Conservation (phyloP, 2,797 vertebrate species). For the Phalloptychus januarius region DNA sequence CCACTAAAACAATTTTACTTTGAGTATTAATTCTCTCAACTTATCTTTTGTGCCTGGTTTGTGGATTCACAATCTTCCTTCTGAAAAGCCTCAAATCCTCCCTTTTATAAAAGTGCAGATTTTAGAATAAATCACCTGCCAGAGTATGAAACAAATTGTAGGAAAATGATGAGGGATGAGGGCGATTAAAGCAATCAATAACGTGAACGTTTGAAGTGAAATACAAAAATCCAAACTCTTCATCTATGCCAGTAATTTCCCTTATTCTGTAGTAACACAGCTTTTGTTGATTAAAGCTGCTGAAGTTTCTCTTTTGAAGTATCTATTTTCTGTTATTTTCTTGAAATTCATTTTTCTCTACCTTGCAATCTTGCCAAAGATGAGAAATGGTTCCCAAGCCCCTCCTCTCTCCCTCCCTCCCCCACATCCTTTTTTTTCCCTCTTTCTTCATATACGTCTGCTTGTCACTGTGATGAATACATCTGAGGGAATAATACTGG, state of each 20-base stretch:
- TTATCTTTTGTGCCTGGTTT: neutral
- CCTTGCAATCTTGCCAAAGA: conserved; percentile 15
- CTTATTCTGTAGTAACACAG: conserved; percentile 23
- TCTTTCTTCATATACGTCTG: conserved; percentile 3
- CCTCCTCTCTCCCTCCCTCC: neutral
- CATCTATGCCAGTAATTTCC: conserved; percentile 31
- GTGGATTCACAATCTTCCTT: neutral
- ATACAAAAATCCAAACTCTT: conserved; percentile 33
- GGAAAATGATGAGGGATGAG: conserved; percentile 31
- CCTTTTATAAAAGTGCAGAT: neutral
- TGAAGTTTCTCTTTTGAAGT: conserved; percentile 49
- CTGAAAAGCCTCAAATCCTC: neutral
- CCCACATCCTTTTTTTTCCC: neutral
- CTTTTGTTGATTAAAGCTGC: conserved; percentile 55
- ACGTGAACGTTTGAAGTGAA: conserved; percentile 57
- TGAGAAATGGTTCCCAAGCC: conserved; percentile 17
- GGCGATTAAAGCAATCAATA: conserved; percentile 56
- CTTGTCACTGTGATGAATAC: conserved; percentile 54
- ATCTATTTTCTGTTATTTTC: conserved; percentile 10
- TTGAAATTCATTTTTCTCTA: conserved; percentile 21
- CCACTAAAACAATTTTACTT: neutral
- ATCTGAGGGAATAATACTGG: conserved; percentile 54
- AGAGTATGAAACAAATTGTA: conserved; percentile 23
- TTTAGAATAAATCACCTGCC: conserved; percentile 39
- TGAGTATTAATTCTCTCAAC: neutral